phyloP scores from a whole-genome alignment of 2,888 invertebrate species.

The Petrolisthes cinctipes region DNA sequence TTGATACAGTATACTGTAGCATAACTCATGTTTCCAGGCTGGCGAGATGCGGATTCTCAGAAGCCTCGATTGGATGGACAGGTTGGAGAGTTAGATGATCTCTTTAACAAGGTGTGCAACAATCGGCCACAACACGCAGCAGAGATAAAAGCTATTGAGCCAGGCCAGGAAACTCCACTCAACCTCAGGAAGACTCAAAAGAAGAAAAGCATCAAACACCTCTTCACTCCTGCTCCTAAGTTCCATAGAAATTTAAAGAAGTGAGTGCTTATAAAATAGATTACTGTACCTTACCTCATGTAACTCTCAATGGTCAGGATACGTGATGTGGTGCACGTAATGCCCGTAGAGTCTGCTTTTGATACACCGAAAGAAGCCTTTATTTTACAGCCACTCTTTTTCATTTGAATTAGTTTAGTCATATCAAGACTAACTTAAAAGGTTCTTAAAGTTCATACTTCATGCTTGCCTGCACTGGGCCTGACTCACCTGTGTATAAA shows the following conservation, averaged over 20 bases:
- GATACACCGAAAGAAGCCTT: too few relatives aligned
- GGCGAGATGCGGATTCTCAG: conserved; percentile 85
- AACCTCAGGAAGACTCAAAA: conserved; percentile 79
- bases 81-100: conserved; percentile 80
- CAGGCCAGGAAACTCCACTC: conserved; percentile 76
- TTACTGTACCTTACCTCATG: too few relatives aligned
- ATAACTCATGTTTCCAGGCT: conserved; percentile 74
- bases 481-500: too few relatives aligned
- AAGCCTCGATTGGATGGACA: conserved; percentile 79
- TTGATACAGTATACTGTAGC: too few relatives aligned
- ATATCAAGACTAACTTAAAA: too few relatives aligned
- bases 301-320: too few relatives aligned
- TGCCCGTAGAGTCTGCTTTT: too few relatives aligned
- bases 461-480: too few relatives aligned
- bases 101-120: conserved; percentile 80
- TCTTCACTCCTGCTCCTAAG: conserved; percentile 96
- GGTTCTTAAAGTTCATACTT: too few relatives aligned
- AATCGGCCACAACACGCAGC: conserved; percentile 76
- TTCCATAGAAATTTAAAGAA: conserved; percentile 93
- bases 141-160: conserved; percentile 71
- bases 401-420: too few relatives aligned
- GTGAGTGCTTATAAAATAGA: conserved; percentile 70
- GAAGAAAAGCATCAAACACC: conserved; percentile 88
- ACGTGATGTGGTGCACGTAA: too few relatives aligned
- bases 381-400: too few relatives aligned